Evolutionary conservation across 2,797 vertebrate species (phyloP), one percentile per base, ranked within the genome.

Genomic region (Muraenolepis orangiensis): DNA sequence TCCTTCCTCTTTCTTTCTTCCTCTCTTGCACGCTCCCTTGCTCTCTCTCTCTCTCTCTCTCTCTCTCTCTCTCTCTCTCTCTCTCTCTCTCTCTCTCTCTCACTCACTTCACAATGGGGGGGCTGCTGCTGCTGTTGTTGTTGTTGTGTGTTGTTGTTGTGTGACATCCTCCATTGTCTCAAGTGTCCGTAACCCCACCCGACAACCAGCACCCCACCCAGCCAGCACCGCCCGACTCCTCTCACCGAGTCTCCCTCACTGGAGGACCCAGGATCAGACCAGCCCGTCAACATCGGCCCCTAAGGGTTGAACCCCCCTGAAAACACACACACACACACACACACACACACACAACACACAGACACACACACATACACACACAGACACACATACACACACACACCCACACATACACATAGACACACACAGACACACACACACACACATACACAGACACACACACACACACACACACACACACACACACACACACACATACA

Each of bases 51-150:
- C 23, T 71, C 18, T 31, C 38, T 69, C 64, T 74, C 38, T 71
- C 66, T 57, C 30, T 73, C n/a, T 31, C 38, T 40, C 32, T 72
- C 70, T 40, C 46, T 29, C 18, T 2, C 28, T 67, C 26, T 82
- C 31, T 71, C 29, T 42, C 12, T 18, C 7, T 32, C 64, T 51
- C 78, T n/a, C 8, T 61, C 66, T 71, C 46, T 18, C 40, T 40
- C n/a, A 68, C 66, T 5, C 26, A 57, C 51, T 23, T 23, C 51
- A n/a, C 18, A 11, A 14, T 4, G 40, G 40, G 40, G 40, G 51
- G 51, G 51, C 51, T 57, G 51, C n/a, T n/a, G n/a, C n/a, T n/a
- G n/a, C n/a, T n/a, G n/a, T n/a, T n/a, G n/a, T n/a, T n/a, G n/a
- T n/a, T n/a, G n/a, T n/a, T n/a, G n/a, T n/a, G n/a, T n/a, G n/a